Base-by-base conservation (phyloP, 2,797 vertebrate genomes). In the Tokudaia tokunoshimensis region DNA sequence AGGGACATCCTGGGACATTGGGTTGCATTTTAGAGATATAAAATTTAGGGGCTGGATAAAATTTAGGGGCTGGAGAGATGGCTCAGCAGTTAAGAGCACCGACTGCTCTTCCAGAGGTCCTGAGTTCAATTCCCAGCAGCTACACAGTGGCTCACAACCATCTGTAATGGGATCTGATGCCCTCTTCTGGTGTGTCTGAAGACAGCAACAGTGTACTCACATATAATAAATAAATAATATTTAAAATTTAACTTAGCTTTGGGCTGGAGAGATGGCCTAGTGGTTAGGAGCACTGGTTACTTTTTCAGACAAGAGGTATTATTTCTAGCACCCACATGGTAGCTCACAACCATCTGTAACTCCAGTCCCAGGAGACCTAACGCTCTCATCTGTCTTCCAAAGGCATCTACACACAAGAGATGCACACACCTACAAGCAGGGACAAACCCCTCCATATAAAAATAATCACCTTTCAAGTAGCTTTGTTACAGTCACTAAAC, bases 231-330 rank as follows among this genome's bases (percentile, higher is more conserved):
- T 65, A 31, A 65, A 13, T 65, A 65, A 14, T 65, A 34, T 65
- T 65, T 4, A 92, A 95, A 97, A 81, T 26, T 72, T 91, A 94
- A 22, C 37, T 94, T 92, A 76, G 76, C n/a, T 78, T 78, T 89
- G 41, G 41, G 29, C 41, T 50, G 65, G 47, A 19, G 47, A 52
- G 63, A n/a, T 52, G 47, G 63, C 20, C 70, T 34, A 52, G 65
- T 37, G 63, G 44, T 70, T 86, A 86, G 61, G 41, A 65, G 26
- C 19, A 22, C 41, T 24, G 41, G 6, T 14, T 24, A 85, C 44
- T 24, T 7, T 67, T 50, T 1, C 83, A 24, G 44, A 50, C 31
- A 61, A 44, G 5, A 47, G 41, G 5, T n/a, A 22, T 41, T 31
- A 85, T 67, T 85, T 67, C 61, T 34, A 85, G 44, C 61, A 67